Evolutionary conservation across 2,113 vertebrate genomes (phyloP), one percentile per base, ranked within the genome.

Genomic region (Onychostruthus taczanowskii): DNA sequence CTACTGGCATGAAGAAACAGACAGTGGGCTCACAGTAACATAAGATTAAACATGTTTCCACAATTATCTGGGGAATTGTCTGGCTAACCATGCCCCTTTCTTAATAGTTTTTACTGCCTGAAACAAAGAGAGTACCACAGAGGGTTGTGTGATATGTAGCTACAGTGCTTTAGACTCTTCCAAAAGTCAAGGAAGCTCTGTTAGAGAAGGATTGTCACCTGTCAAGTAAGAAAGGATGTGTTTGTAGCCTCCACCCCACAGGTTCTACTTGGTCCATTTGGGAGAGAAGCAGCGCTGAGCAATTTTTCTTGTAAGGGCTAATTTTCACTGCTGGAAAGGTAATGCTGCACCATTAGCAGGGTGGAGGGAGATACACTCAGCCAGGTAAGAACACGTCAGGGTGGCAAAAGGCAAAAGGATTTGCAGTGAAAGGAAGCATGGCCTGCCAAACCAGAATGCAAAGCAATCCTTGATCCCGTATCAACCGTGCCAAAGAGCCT

Each of bases 1-100:
- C 61, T 55, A 62, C 41, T 63, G 46, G 43, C 81, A 95, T 96
- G 74, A 87, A 93, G 56, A 93, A 94, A 93, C 64, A 88, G 90
- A 84, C 50, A 93, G 77, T 0, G 3, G 73, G 14, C 47, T 96
- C 67, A 93, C 43, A 85, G 76, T n/a, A 94, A 95, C 61, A 4
- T 56, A 95, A 90, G 59, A 96, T 91, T 93, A 92, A 95, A 90
- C 30, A 74, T 11, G 46, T 86, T 97, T 90, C 37, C 58, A 84
- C 46, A 81, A 41, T 67, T 81, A 89, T 76, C 81, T 79, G 50
- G 18, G 53, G 37, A 93, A 89, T 3, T 78, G 50, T 79, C 61
- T 79, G 85, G 61, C 81, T 81, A 64, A 58, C 68, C 53, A 66
- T 67, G 74, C 53, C 41, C 39, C 84, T 35, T 86, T 76, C 80